Base-by-base conservation (phyloP, 2,113 vertebrate species). In the Isurus oxyrinchus region DNA sequence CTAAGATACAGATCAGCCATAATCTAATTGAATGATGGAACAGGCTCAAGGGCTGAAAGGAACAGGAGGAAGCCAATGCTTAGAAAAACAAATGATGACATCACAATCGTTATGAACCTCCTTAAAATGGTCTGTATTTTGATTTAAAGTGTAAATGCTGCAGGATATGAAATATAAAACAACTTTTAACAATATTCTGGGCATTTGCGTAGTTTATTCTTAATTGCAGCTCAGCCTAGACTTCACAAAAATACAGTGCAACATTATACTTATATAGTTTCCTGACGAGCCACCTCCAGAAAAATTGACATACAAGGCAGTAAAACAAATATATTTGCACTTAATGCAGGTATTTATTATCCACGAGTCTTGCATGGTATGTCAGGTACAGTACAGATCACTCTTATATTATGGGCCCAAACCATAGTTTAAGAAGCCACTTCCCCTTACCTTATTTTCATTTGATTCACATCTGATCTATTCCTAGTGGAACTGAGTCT, bases 91-190 rank as follows among this genome's bases (percentile, higher is more conserved):
- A 23, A 86, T 91, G 21, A 44, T 27, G 63, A 59, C 63, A 49
- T 67, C 63, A 49, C 93, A 94, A 10, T 40, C 25, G 61, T 61
- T 66, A 94, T n/a, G 40, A 49, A 67, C 93, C 23, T 95, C 93
- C 40, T 95, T 67, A 49, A 49, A 95, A 95, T 49, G 16, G 5
- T 67, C 31, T 95, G 93, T 67, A 49, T 95, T 94, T 67, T 95
- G 63, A 49, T 44, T 67, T 55, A 59, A 27, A 21, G 63, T 67
- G 40, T 69, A 67, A 44, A 95, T 69, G 25, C 21, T 67, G 63
- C 21, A 27, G 40, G 8, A 95, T 95, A 19, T 95, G 61, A 95
- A 95, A 95, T 95, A 95, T 69, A 95, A n/a, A 95, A 69, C 93
- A 44, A 63, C 93, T 95, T 94, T 95, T 40, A 95, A 95, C 21